These are phyloP conservation scores for Brevimyrus niger DNA, from an alignment of 2,113 vertebrate genomes.

Conservation along the genomic window DNA sequence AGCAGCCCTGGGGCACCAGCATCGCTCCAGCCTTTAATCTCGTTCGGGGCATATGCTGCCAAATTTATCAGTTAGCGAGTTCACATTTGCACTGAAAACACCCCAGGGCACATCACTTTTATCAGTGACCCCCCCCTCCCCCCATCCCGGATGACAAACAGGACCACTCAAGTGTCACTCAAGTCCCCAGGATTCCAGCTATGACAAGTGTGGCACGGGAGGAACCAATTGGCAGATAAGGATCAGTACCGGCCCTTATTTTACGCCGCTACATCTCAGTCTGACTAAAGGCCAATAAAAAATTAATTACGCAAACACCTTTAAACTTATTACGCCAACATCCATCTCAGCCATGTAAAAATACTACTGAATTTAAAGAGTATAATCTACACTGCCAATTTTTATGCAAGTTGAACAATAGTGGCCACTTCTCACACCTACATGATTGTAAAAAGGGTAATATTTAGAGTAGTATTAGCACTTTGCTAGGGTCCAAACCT, in stretches of 20 bases:
- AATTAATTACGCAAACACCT: background rate
- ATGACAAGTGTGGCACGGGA: slow-evolving; percentile 42
- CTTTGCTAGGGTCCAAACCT: background rate
- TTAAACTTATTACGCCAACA: background rate
- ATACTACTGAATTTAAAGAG: background rate
- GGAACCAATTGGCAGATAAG: background rate
- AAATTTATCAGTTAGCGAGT: background rate
- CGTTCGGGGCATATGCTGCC: slow-evolving; percentile 25
- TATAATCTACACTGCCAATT: background rate
- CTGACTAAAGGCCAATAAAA: background rate
- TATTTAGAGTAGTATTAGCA: background rate
- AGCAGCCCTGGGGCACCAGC: background rate
- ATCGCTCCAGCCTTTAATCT: background rate
- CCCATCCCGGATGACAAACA: slow-evolving; percentile 1
- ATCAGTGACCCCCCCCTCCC: slow-evolving; percentile 2
- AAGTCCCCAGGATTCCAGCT: background rate
- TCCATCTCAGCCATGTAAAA: background rate
- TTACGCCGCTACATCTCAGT: background rate
- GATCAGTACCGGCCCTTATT: slow-evolving; percentile 7
- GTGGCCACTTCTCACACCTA: background rate
- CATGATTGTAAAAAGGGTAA: background rate
- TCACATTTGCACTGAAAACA: slow-evolving; percentile 13
- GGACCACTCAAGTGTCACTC: background rate
- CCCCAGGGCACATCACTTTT: background rate
- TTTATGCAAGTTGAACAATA: background rate